Base-by-base conservation (phyloP, 1,140 invertebrate genomes). In the Cepaea nemoralis region DNA sequence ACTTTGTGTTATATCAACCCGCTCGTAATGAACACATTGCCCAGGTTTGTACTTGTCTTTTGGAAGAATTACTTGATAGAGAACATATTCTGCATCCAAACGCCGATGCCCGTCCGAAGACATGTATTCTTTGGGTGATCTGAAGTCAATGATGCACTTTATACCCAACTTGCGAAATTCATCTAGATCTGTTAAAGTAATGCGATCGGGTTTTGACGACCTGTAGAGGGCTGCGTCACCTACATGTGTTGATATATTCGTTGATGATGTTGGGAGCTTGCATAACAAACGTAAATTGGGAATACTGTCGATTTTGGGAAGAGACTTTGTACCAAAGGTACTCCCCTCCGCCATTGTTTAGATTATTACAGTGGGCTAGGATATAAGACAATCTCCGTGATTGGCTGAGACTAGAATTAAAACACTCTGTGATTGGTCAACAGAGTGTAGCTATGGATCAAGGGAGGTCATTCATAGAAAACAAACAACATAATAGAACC, bases 181-280 rank as follows among this genome's bases (percentile, higher is more conserved):
- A 6, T 70, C 78, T 22, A 87, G 50, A 71, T 88, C 87, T 1
- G 71, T 35, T 12, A 80, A 73, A 0, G 80, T 70, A 35, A 89
- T 75, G 27, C 85, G 78, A 73, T 89, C 88, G 31, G 87, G 88
- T 63, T 86, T 84, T 22, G 88, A 88, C 12, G 88, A 89, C 31
- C 88, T 76, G 69, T 86, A 89, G 31, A 89, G 27, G 8, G 48
- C 59, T 35, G 75, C 50, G 14, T 40, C 22, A 31, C 35, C 19
- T 22, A 45, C 5, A 59, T 63, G 16, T 39, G 27, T 33, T 76
- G 33, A 50, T 16, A 16, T 33, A 5, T 24, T 37, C n/a, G 50
- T 31, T 31, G 69, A 35, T 33, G 19, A n/a, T 3, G 35, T 35
- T 50, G 76, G 74, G 22, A 66, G 55, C 31, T 48, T 70, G 69